Evolutionary conservation across 2,113 vertebrate species (phyloP).

Genomic region (Caracal caracal): DNA sequence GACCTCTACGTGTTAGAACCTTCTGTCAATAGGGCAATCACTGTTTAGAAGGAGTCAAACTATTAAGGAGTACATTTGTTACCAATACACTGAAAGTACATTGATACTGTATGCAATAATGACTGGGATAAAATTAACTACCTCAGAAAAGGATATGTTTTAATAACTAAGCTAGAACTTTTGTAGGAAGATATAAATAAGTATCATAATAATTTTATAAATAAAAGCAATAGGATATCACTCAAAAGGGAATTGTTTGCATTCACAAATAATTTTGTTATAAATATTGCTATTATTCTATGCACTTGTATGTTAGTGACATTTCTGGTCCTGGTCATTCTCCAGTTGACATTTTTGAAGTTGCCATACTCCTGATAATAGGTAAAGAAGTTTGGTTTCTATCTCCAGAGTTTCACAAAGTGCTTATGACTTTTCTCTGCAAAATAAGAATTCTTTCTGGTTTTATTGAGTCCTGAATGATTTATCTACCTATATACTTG

Average conservation of each 20-base stretch:
- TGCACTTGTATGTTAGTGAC: not conserved
- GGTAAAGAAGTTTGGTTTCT: not conserved
- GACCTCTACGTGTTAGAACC: not conserved
- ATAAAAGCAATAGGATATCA: not conserved
- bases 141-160: not conserved
- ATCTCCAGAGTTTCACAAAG: not conserved
- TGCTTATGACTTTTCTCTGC: not conserved
- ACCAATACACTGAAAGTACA: not conserved
- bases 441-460: not conserved
- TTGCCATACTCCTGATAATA: not conserved
- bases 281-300: not conserved
- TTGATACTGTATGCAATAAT: not conserved
- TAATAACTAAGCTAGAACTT: slow-evolving; percentile 18
- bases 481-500: not conserved
- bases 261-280: not conserved
- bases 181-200: not conserved
- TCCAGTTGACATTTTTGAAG: not conserved
- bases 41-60: not conserved
- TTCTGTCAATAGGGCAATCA: not conserved
- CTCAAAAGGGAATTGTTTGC: not conserved
- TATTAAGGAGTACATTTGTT: not conserved
- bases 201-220: not conserved
- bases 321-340: not conserved
- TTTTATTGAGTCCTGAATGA: slow-evolving; percentile 4
- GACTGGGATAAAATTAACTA: not conserved